A percentile compares a stretch with the other conserved stretches of the same genome.
phyloP scores from a whole-genome alignment of 1,140 invertebrate species.

The Heliconius congener region DNA sequence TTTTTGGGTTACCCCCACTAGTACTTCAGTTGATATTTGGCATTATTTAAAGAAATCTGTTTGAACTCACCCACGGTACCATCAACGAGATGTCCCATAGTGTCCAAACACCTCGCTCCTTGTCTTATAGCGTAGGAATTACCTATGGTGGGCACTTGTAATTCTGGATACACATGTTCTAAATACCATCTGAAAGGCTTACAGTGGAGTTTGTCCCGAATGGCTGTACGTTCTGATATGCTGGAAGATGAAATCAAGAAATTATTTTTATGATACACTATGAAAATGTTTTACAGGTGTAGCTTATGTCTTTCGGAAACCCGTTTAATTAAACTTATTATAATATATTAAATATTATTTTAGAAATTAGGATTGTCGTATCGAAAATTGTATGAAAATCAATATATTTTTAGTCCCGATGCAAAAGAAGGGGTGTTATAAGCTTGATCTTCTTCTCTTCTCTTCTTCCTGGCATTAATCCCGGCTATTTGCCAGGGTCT shows the following conservation, averaged over 20 bases:
- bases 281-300: too few relatives aligned
- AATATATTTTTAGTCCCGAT: too few relatives aligned
- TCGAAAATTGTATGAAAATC: too few relatives aligned
- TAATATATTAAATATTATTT: too few relatives aligned
- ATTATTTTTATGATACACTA: background rate
- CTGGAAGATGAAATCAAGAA: constrained; percentile 76
- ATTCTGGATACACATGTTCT: constrained; percentile 97
- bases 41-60: background rate
- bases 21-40: background rate
- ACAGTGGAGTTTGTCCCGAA: constrained; percentile 93
- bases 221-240: constrained; percentile 91
- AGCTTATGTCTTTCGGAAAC: too few relatives aligned
- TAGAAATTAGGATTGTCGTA: too few relatives aligned
- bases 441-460: too few relatives aligned
- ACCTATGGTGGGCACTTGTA: constrained; percentile 86
- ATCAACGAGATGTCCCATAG: constrained; percentile 94
- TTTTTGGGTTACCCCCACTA: too few relatives aligned
- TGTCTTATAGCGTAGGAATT: constrained; percentile 86
- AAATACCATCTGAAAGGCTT: constrained; percentile 99
- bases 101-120: constrained; percentile 93
- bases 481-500: too few relatives aligned
- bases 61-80: constrained; percentile 87
- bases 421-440: too few relatives aligned
- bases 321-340: too few relatives aligned
- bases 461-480: too few relatives aligned